Evolutionary conservation across 1,140 invertebrate species (phyloP).

Genomic region (Drosophila sucinea): DNA sequence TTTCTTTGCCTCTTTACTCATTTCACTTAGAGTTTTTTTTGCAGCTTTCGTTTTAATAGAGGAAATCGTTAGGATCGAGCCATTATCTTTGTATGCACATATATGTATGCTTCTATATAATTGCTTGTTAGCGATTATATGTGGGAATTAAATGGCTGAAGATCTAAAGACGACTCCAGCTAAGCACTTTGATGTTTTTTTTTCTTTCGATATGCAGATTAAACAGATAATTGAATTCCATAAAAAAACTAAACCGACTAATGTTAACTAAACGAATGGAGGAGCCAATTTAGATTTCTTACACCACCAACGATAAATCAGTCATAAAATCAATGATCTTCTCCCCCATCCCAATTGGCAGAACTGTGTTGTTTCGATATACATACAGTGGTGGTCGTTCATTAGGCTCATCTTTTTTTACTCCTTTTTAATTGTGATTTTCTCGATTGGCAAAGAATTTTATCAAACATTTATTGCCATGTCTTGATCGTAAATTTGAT

Average conservation of each 20-base stretch:
- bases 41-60: conserved; percentile 50
- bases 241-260: not conserved
- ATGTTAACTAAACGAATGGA: not conserved
- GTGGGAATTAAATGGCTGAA: conserved; percentile 40
- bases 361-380: too few species aligned
- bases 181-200: conserved; percentile 11
- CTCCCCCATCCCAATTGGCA: too few species aligned
- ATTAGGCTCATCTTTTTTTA: too few species aligned
- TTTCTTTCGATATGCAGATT: not conserved
- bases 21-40: not conserved
- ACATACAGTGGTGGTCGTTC: too few species aligned
- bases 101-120: conserved; percentile 45
- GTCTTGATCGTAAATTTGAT: too few species aligned
- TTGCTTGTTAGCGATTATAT: conserved; percentile 59
- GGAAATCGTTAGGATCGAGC: conserved; percentile 69
- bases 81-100: conserved; percentile 40
- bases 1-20: conserved; percentile 17
- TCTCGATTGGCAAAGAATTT: too few species aligned
- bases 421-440: too few species aligned
- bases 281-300: not conserved
- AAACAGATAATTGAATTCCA: not conserved
- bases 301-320: too few species aligned
- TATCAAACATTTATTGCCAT: too few species aligned
- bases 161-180: conserved; percentile 1
- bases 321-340: too few species aligned